A percentile compares a stretch with the other conserved stretches of the same genome.
These are phyloP conservation scores for Ormyrus rosae DNA, from an alignment of 2,888 invertebrate species.

Conservation along the genomic window DNA sequence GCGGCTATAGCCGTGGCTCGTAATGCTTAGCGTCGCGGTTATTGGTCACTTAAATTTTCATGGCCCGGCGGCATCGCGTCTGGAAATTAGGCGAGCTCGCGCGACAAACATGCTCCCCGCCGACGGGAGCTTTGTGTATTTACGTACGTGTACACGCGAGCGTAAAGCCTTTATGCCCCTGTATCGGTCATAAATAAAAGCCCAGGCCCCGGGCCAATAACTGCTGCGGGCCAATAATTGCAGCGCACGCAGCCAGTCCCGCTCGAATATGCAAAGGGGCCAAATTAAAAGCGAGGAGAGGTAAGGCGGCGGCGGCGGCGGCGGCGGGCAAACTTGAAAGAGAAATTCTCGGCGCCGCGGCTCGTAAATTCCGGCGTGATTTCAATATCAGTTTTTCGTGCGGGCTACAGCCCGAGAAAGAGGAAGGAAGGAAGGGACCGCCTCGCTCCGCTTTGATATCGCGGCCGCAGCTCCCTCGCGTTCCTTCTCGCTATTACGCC, in stretches of 20 bases:
- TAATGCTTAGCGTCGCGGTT: slow-evolving; percentile 50
- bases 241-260: neutral
- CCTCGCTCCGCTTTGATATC: slow-evolving; percentile 17
- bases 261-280: slow-evolving; percentile 43
- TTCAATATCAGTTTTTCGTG: slow-evolving; percentile 59
- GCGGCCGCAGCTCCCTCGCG: neutral
- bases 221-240: slow-evolving; percentile 42
- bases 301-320: neutral
- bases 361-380: slow-evolving; percentile 57
- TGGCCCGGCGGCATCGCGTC: slow-evolving; percentile 32
- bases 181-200: slow-evolving; percentile 45
- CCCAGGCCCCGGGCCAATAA: slow-evolving; percentile 48
- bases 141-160: neutral
- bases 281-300: slow-evolving; percentile 49
- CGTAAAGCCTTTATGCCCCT: slow-evolving; percentile 31
- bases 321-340: slow-evolving; percentile 47
- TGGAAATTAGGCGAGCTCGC: slow-evolving; percentile 47
- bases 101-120: slow-evolving; percentile 20
- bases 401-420: slow-evolving; percentile 19
- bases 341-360: slow-evolving; percentile 52
- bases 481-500: slow-evolving; percentile 13
- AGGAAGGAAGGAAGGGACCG: slow-evolving; percentile 46
- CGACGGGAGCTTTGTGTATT: neutral
- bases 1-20: too few relatives aligned
- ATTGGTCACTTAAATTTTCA: slow-evolving; percentile 56